Evolutionary conservation across 2,113 vertebrate species (phyloP), one percentile per base, ranked within the genome.

Genomic region (Shinisaurus crocodilurus): DNA sequence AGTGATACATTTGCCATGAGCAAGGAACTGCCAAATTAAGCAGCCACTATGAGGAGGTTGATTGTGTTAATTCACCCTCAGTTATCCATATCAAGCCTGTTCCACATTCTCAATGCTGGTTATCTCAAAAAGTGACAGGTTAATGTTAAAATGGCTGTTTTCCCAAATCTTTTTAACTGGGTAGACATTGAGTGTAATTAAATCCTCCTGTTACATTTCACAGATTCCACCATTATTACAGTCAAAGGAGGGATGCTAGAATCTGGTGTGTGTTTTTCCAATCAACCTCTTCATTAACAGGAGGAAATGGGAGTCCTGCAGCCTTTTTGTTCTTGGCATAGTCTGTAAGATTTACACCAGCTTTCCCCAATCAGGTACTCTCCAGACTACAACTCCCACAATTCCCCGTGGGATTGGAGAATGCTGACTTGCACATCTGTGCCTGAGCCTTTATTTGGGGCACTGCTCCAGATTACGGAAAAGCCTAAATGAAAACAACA

Each of bases 101-200:
- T 74, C 82, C 45, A 76, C 82, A 48, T 92, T 92, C 65, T 88
- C 69, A 92, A 27, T 32, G 83, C 29, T 29, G 88, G 16, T 82
- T 88, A 86, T 72, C 90, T 43, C 88, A 89, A 79, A 32, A 93
- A 94, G 13, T 34, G 16, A 60, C 70, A 90, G 48, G 84, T 67
- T 67, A 84, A 90, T 90, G 79, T 93, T 83, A 91, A 93, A 72
- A 87, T 6, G 86, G 57, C 5, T 50, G 13, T 40, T 48, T 75
- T 65, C 87, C 79, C 80, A 70, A 92, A 92, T 45, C 50, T 88
- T 15, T 90, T 25, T 45, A 60, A 57, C 82, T 76, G 80, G 43
- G n/a, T 6, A 87, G 9, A 80, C 9, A 40, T 2, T 32, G 12
- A 7, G 15, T 43, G 43, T 89, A 94, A 94, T 45, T 16, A 83